Evolutionary conservation across 2,888 invertebrate genomes (phyloP).

Genomic region (Dorcus parallelipipedus): DNA sequence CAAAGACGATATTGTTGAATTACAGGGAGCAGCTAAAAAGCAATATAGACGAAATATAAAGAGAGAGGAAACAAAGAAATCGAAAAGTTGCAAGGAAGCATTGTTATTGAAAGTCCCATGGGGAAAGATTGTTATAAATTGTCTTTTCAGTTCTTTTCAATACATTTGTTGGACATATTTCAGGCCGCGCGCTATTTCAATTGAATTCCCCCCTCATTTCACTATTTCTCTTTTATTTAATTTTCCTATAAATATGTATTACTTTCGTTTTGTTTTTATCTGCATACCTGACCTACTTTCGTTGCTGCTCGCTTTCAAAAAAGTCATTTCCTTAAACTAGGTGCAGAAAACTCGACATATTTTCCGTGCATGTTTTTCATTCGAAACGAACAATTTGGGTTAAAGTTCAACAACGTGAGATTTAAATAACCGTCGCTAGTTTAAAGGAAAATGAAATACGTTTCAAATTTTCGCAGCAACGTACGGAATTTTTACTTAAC

Average conservation of each 20-base stretch:
- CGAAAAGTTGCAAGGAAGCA: slow-evolving; percentile 36
- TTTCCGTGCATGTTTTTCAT: too few relatives aligned
- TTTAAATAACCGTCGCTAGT: too few relatives aligned
- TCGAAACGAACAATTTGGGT: too few relatives aligned
- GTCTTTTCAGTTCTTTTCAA: slow-evolving; percentile 38
- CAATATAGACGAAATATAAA: slow-evolving; percentile 36
- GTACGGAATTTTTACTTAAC: background rate
- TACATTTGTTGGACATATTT: slow-evolving; percentile 36
- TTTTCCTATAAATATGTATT: background rate
- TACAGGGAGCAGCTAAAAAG: slow-evolving; percentile 36
- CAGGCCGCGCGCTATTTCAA: slow-evolving; percentile 34
- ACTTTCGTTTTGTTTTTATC: too few relatives aligned
- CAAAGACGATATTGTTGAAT: slow-evolving; percentile 34
- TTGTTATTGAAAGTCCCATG: slow-evolving; percentile 38
- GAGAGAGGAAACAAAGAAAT: slow-evolving; percentile 32
- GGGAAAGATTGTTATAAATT: slow-evolving; percentile 39
- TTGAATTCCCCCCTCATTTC: slow-evolving; percentile 25
- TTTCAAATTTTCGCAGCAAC: too few relatives aligned
- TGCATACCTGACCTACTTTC: too few relatives aligned
- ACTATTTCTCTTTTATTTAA: slow-evolving; percentile 14
- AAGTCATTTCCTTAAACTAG: too few relatives aligned
- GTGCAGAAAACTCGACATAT: too few relatives aligned
- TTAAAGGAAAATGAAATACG: too few relatives aligned
- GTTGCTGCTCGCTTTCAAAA: too few relatives aligned
- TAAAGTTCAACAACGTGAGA: too few relatives aligned